phyloP scores from a whole-genome alignment of 2,113 vertebrate genomes.

The Crotophaga sulcirostris region DNA sequence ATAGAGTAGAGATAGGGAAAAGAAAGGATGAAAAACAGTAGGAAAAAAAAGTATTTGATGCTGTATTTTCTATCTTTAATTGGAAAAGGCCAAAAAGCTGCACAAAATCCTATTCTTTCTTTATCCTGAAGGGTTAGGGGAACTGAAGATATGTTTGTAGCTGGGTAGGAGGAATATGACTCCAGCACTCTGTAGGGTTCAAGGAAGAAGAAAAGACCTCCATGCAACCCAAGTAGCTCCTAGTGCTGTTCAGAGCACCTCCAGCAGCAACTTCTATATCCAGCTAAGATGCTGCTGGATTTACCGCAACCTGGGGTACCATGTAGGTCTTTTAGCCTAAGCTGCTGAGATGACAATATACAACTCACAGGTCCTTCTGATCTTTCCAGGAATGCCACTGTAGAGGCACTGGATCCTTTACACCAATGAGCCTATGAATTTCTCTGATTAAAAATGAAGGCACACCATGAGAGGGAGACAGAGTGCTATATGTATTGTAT shows the following conservation, averaged over 20 bases:
- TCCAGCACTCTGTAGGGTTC: not conserved
- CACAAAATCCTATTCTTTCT: not conserved
- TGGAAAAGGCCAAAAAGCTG: not conserved
- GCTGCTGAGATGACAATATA: not conserved
- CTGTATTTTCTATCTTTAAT: not conserved
- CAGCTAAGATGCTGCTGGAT: not conserved
- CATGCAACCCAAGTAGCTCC: not conserved
- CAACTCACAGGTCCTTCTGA: not conserved
- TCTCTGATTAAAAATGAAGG: not conserved
- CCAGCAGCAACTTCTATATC: not conserved
- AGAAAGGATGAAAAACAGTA: not conserved
- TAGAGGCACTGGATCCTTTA: not conserved
- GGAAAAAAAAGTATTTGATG: not conserved
- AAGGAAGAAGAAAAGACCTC: not conserved
- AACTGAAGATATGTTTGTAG: not conserved
- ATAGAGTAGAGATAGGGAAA: not conserved
- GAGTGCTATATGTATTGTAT: not conserved
- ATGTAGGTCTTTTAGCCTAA: not conserved
- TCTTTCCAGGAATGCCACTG: not conserved
- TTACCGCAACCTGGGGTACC: not conserved
- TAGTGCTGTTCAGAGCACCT: not conserved
- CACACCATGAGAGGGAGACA: constrained; percentile 31
- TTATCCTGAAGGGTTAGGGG: not conserved
- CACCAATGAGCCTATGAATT: not conserved
- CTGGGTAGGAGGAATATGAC: not conserved